Conservation (phyloP, 2,113 vertebrate species). For the Halichoerus grypus region DNA sequence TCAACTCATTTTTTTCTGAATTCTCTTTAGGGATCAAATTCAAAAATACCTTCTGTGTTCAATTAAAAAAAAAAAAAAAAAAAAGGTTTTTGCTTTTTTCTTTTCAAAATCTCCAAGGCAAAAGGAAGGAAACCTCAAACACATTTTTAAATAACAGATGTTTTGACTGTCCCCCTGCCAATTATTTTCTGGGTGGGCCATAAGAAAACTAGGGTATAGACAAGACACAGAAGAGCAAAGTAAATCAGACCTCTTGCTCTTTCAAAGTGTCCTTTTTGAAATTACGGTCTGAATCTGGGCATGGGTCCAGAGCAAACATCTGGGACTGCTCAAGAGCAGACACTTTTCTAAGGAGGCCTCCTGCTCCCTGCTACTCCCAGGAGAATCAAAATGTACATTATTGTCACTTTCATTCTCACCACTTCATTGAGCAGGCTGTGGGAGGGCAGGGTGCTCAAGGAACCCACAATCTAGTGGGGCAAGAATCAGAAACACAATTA, state of each 20-base stretch:
- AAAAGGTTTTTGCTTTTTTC: background rate
- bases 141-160: slow-evolving; percentile 36
- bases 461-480: background rate
- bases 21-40: slow-evolving; percentile 45
- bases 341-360: background rate
- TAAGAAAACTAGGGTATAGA: slow-evolving; percentile 33
- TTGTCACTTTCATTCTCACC: background rate
- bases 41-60: slow-evolving; percentile 47
- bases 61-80: slow-evolving; percentile 13
- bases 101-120: slow-evolving; percentile 35
- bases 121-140: slow-evolving; percentile 46
- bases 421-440: background rate
- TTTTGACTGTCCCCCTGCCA: slow-evolving; percentile 21
- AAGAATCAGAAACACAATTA: background rate
- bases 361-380: background rate
- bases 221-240: slow-evolving; percentile 8
- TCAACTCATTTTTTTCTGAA: slow-evolving; percentile 28
- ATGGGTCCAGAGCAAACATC: slow-evolving; percentile 50
- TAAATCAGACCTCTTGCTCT: background rate
- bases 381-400: background rate
- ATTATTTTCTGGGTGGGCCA: slow-evolving; percentile 59
- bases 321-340: slow-evolving; percentile 45
- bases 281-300: background rate
- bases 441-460: background rate
- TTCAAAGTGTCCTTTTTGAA: slow-evolving; percentile 37